Evolutionary conservation across 2,888 invertebrate genomes (phyloP).

Genomic region (Apamea anceps): DNA sequence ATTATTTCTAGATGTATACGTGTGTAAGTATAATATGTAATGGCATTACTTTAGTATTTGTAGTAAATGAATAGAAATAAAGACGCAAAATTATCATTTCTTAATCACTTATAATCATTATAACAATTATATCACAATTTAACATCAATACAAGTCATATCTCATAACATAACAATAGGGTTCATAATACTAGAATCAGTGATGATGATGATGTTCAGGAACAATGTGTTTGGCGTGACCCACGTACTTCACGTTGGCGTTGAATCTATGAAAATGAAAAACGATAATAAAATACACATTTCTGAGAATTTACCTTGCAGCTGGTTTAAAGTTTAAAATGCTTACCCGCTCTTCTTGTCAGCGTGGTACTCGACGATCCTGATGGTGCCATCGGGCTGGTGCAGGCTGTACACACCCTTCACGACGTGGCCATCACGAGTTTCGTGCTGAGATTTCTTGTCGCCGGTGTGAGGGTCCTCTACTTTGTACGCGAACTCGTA

Average conservation of each 20-base stretch:
- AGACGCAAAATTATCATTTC: neutral
- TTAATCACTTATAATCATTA: constrained; percentile 4
- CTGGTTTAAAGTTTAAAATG: neutral
- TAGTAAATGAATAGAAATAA: neutral
- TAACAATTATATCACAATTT: constrained; percentile 10
- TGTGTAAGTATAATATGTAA: neutral
- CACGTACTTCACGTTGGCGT: constrained; percentile 74
- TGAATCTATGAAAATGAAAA: constrained; percentile 64
- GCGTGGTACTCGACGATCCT: constrained; percentile 22
- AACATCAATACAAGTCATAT: neutral
- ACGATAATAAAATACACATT: neutral
- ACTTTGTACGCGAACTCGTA: constrained; percentile 36
- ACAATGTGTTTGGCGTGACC: constrained; percentile 66
- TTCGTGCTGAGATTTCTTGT: constrained; percentile 34
- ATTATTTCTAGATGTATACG: neutral
- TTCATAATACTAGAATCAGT: constrained; percentile 13
- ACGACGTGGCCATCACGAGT: constrained; percentile 25
- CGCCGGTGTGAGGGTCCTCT: constrained; percentile 27
- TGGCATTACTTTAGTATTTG: neutral
- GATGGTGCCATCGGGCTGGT: constrained; percentile 15
- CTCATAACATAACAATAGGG: neutral
- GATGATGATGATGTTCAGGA: constrained; percentile 63
- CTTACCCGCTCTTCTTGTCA: constrained; percentile 69
- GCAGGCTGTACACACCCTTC: constrained; percentile 24
- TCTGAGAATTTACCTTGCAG: too few species aligned